phyloP scores from a whole-genome alignment of 1,140 invertebrate genomes.

The Dysdera silvatica region DNA sequence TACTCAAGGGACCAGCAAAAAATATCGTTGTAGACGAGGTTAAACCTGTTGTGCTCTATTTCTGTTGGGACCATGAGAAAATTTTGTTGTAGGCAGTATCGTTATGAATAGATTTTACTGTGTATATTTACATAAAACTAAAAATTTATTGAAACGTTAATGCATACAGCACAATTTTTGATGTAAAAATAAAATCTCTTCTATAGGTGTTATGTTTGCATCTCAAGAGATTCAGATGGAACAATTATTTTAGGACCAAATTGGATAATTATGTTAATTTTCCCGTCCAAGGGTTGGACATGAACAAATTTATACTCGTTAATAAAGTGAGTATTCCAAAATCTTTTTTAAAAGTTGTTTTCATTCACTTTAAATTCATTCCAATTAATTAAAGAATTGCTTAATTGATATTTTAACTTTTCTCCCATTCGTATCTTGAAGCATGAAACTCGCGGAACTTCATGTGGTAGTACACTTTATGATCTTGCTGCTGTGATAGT shows the following conservation, averaged over 20 bases:
- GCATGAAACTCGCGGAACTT: constrained; percentile 56
- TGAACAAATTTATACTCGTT: constrained; percentile 66
- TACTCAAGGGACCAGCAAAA: too few relatives aligned
- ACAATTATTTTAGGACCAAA: constrained; percentile 68
- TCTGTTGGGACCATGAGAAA: too few relatives aligned
- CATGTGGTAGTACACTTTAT: constrained; percentile 58
- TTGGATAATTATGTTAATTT: constrained; percentile 71
- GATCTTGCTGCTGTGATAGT: constrained; percentile 77
- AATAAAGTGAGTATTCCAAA: constrained; percentile 47
- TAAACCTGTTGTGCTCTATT: too few relatives aligned
- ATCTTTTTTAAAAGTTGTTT: background rate
- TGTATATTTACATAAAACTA: too few relatives aligned
- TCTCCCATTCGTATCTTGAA: constrained; percentile 31
- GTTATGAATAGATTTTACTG: too few relatives aligned
- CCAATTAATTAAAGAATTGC: too few relatives aligned
- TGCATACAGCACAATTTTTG: too few relatives aligned
- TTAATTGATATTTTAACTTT: constrained; percentile 8
- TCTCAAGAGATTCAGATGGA: constrained; percentile 77
- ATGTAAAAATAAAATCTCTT: too few relatives aligned
- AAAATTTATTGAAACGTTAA: too few relatives aligned
- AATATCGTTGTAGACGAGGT: too few relatives aligned
- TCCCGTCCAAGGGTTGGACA: constrained; percentile 65
- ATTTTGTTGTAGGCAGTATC: too few relatives aligned
- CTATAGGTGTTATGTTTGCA: constrained; percentile 69
- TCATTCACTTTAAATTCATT: background rate